Percentiles rank a stretch among this genome's conserved stretches.
Conservation (phyloP, 2,797 vertebrate species). For the Catharus ustulatus region DNA sequence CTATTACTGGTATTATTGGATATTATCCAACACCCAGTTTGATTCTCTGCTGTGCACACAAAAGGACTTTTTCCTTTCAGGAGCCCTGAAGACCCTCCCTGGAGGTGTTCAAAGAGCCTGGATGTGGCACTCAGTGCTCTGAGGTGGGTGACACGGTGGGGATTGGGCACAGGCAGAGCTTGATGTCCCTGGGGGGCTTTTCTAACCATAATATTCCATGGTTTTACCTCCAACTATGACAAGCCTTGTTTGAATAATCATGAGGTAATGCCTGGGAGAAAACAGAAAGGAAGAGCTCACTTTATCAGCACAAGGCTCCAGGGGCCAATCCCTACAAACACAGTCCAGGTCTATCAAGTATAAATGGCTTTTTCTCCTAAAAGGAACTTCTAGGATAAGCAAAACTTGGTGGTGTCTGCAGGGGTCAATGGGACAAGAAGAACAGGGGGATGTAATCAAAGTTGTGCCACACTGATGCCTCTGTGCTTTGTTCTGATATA, state of each 20-base stretch:
- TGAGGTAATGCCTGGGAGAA: background rate
- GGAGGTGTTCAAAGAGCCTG: background rate
- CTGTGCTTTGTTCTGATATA: background rate
- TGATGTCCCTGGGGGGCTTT: background rate
- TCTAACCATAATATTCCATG: background rate
- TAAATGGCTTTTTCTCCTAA: background rate
- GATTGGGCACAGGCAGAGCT: fast-evolving
- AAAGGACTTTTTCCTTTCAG: background rate
- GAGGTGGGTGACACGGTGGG: background rate
- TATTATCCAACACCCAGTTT: background rate
- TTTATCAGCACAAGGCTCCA: background rate
- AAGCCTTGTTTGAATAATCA: background rate
- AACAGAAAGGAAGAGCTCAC: background rate
- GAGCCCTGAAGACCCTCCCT: background rate
- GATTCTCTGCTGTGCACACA: background rate
- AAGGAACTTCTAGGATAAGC: background rate
- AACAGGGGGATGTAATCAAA: background rate
- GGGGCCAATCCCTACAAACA: background rate
- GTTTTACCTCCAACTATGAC: background rate
- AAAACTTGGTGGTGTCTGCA: background rate
- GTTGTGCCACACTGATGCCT: background rate
- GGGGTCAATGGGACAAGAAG: background rate
- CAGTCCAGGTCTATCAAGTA: background rate
- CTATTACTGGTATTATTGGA: background rate
- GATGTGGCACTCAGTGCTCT: background rate